Percentiles rank a stretch among this genome's conserved stretches.
Evolutionary conservation across 2,113 vertebrate species (phyloP).

Genomic region (Motacilla alba): DNA sequence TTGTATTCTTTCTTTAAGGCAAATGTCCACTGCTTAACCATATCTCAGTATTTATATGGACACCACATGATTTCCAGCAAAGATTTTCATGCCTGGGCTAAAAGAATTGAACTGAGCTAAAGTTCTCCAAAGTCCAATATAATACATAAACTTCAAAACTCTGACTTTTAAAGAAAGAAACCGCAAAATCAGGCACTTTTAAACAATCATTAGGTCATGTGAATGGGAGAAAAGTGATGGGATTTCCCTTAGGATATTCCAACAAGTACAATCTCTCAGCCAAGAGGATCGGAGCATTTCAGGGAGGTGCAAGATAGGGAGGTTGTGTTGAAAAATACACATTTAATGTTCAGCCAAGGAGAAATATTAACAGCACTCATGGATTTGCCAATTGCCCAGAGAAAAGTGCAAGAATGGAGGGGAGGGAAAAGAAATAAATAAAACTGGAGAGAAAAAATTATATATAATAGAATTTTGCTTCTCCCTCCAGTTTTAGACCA

Average conservation of each 20-base stretch:
- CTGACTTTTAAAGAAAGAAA: background rate
- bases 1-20: background rate
- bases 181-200: slow-evolving; percentile 21
- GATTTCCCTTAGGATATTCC: slow-evolving; percentile 23
- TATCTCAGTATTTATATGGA: background rate
- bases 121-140: slow-evolving; percentile 1
- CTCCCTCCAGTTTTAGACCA: background rate
- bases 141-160: slow-evolving; percentile 5
- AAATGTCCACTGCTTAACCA: background rate
- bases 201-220: slow-evolving; percentile 17
- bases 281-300: background rate
- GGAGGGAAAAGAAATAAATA: background rate
- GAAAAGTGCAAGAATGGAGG: background rate
- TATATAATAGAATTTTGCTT: background rate
- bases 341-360: slow-evolving; percentile 28
- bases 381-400: slow-evolving; percentile 11
- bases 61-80: background rate
- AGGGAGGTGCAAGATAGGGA: background rate
- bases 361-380: background rate
- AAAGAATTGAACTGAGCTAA: slow-evolving; percentile 14
- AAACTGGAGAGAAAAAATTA: background rate
- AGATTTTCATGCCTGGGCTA: background rate
- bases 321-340: background rate
- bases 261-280: slow-evolving; percentile 4
- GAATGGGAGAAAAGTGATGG: background rate